phyloP scores from a whole-genome alignment of 2,113 vertebrate genomes.

The Vulpes ferrilata region DNA sequence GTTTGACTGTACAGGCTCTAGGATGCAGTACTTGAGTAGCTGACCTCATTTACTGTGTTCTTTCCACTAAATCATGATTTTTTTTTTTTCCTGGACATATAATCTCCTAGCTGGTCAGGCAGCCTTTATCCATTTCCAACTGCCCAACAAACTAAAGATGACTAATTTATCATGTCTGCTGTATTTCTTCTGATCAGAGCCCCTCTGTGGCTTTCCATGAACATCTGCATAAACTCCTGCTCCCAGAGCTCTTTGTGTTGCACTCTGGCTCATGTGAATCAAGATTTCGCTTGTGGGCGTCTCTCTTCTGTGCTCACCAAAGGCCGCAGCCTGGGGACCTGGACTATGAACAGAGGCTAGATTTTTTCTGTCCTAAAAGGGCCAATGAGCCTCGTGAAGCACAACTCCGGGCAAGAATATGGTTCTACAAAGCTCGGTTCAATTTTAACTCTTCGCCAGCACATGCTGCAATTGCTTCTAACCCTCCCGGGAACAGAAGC shows the following conservation, averaged over 20 bases:
- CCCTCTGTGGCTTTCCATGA: not conserved
- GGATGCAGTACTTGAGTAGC: not conserved
- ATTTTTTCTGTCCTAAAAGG: slow-evolving; percentile 34
- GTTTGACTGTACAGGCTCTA: not conserved
- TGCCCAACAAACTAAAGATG: not conserved
- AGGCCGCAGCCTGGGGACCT: not conserved
- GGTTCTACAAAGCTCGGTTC: not conserved
- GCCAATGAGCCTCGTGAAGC: not conserved
- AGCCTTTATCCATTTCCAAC: slow-evolving; percentile 53
- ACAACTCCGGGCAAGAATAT: not conserved
- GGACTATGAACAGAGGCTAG: not conserved
- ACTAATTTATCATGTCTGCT: not conserved
- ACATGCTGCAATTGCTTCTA: not conserved
- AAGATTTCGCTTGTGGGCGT: not conserved
- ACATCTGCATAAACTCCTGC: not conserved
- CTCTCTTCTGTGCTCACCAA: not conserved
- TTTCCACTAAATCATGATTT: not conserved
- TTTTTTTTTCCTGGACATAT: not conserved
- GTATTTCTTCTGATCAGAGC: not conserved
- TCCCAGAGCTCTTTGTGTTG: not conserved
- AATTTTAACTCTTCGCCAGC: not conserved
- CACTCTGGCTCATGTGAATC: rapidly evolving
- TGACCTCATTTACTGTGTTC: slow-evolving; percentile 50
- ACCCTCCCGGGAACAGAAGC: not conserved
- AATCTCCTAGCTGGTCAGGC: slow-evolving; percentile 24